Base-by-base conservation (phyloP, 2,888 invertebrate genomes). In the Drosophila atripex region DNA sequence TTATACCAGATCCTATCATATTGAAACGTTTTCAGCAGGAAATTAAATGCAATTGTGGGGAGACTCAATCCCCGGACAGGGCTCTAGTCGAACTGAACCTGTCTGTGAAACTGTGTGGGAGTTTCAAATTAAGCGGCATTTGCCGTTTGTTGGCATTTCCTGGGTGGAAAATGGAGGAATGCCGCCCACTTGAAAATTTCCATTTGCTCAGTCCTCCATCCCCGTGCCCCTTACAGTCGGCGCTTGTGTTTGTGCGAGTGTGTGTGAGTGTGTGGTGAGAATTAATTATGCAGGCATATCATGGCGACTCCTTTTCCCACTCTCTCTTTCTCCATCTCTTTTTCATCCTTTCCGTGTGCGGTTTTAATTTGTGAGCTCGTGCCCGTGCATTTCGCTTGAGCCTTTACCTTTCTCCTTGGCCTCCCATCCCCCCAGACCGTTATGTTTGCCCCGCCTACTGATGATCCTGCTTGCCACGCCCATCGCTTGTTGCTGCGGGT, bases 211-310 rank as follows among this genome's bases (percentile, higher is more conserved):
- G n/a, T n/a, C n/a, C 9, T 32, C 6, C 18, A 14, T n/a, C 11
- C 9, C 58, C 14, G 8, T 9, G 28, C 28, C 28, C 28, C 28
- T 28, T 28, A 6, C 35, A 41, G 21, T 49, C 35, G 7, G 18
- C 28, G 30, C 21, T 16, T 30, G 32, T 30, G 43, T 61, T 56
- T 49, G 43, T 54, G 65, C 59, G 57, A 52, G 60, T 56, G 70
- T 50, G 60, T 58, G 70, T 56, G 70, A 52, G 60, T 58, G 70
- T 71, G 65, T 28, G 52, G 66, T 55, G 72, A 75, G 64, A 82
- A 82, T 85, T 87, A 85, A 85, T 85, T 85, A 85, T 85, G 86
- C 87, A 85, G 79, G 85, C 84, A 75, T 85, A 87, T 85, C 87
- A 79, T 85, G 78, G 78, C 70, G 80, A 75, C 76, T 80, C 69